These are phyloP conservation scores for Lordiphosa andalusiaca DNA, from an alignment of 2,888 invertebrate genomes.

Conservation along the genomic window DNA sequence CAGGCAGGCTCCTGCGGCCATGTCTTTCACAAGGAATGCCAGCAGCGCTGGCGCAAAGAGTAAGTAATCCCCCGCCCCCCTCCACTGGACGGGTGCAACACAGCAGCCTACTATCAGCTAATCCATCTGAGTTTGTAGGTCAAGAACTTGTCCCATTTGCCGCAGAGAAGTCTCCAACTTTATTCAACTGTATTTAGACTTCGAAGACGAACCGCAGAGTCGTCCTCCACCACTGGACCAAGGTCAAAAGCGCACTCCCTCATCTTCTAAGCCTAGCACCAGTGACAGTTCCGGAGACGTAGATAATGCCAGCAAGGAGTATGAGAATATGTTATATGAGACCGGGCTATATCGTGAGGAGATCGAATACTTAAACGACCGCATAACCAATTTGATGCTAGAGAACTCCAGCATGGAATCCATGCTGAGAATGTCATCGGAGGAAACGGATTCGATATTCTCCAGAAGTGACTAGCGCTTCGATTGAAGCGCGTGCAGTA, in stretches of 20 bases:
- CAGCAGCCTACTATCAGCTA: not conserved
- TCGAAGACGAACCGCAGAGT: constrained; percentile 40
- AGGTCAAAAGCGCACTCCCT: constrained; percentile 3
- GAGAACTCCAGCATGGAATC: constrained; percentile 2
- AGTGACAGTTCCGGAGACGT: constrained; percentile 3
- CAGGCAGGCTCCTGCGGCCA: constrained; percentile 49
- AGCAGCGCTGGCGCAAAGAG: constrained; percentile 49
- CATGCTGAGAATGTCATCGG: not conserved
- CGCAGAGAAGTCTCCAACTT: constrained; percentile 29
- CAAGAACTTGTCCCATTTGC: constrained; percentile 64
- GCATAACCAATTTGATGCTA: constrained; percentile 15
- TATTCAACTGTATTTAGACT: constrained; percentile 54
- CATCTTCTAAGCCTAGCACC: not conserved
- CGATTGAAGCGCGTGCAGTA: too few relatives aligned
- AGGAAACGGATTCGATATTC: constrained; percentile 7
- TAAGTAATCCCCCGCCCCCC: constrained; percentile 38
- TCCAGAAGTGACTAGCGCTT: too few relatives aligned
- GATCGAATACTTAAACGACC: constrained; percentile 45
- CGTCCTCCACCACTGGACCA: not conserved
- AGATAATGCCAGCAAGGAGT: constrained; percentile 21
- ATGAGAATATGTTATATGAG: constrained; percentile 52
- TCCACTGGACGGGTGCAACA: not conserved
- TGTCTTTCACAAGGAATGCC: constrained; percentile 49
- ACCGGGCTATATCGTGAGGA: constrained; percentile 48
- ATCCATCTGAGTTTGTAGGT: constrained; percentile 35